phyloP scores from a whole-genome alignment of 2,113 vertebrate species.

The Anoplopoma fimbria region DNA sequence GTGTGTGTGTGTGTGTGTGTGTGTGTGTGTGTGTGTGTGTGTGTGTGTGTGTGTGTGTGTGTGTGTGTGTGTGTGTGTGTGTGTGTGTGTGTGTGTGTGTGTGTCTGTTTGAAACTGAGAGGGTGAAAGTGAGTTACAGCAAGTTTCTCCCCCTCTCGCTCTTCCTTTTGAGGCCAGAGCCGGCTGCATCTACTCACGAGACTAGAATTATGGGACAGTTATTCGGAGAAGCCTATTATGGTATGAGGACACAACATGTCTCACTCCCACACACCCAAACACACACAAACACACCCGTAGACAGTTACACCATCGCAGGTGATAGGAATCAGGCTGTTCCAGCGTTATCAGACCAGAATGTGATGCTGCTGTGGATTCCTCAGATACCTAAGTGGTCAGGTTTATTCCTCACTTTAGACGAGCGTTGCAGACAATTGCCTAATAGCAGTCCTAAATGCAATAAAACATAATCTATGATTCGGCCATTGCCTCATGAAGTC shows the following conservation, averaged over 20 bases:
- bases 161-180: constrained; percentile 75
- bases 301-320: constrained; percentile 65
- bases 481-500: constrained; percentile 64
- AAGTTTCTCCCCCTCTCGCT: constrained; percentile 47
- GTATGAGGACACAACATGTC: constrained; percentile 75
- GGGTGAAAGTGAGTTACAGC: constrained; percentile 57
- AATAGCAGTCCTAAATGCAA: constrained; percentile 52
- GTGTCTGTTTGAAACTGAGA: constrained; percentile 40
- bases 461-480: constrained; percentile 68
- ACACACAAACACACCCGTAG: constrained; percentile 52
- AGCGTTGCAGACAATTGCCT: constrained; percentile 67
- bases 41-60: constrained; percentile 47
- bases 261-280: constrained; percentile 53
- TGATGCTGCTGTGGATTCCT: constrained; percentile 78
- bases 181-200: constrained; percentile 71
- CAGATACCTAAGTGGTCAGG: constrained; percentile 74
- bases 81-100: constrained; percentile 33
- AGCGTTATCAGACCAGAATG: constrained; percentile 72
- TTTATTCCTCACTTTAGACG: constrained; percentile 68
- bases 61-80: constrained; percentile 42
- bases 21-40: constrained; percentile 41
- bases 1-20: constrained; percentile 49
- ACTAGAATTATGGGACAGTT: constrained; percentile 76
- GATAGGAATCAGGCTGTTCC: constrained; percentile 77
- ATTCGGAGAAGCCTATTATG: constrained; percentile 79